phyloP scores from a whole-genome alignment of 2,888 invertebrate genomes.

The Fragum whitleyi region DNA sequence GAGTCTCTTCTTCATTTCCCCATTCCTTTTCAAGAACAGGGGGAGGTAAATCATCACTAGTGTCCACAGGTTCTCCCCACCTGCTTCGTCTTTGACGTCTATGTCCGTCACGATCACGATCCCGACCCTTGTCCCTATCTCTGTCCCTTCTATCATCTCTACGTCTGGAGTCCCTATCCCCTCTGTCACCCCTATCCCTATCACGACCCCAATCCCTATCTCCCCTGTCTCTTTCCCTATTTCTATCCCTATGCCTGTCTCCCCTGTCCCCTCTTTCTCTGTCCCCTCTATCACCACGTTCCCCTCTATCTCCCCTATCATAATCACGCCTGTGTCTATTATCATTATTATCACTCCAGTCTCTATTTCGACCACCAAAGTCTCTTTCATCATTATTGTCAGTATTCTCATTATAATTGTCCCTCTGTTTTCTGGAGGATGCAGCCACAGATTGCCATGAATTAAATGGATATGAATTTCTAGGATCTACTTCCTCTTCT shows the following conservation, averaged over 20 bases:
- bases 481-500: constrained; percentile 22
- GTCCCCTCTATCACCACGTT: constrained; percentile 52
- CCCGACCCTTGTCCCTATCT: neutral
- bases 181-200: constrained; percentile 41
- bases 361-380: constrained; percentile 33
- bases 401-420: constrained; percentile 42
- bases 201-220: constrained; percentile 48
- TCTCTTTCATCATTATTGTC: constrained; percentile 9
- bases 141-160: constrained; percentile 39
- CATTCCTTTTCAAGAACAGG: constrained; percentile 16
- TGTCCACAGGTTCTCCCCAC: constrained; percentile 24
- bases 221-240: constrained; percentile 35
- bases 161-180: constrained; percentile 41
- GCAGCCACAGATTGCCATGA: constrained; percentile 53
- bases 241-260: constrained; percentile 13
- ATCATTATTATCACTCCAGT: constrained; percentile 31
- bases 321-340: constrained; percentile 47
- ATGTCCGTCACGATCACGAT: neutral
- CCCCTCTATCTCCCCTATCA: no score
- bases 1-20: neutral
- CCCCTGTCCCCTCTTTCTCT: constrained; percentile 46
- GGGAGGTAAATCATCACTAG: neutral
- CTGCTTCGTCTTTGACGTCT: constrained; percentile 17
- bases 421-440: constrained; percentile 30
- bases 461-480: constrained; percentile 47